phyloP scores from a whole-genome alignment of 2,113 vertebrate genomes.

The Grammomys dolichurus region DNA sequence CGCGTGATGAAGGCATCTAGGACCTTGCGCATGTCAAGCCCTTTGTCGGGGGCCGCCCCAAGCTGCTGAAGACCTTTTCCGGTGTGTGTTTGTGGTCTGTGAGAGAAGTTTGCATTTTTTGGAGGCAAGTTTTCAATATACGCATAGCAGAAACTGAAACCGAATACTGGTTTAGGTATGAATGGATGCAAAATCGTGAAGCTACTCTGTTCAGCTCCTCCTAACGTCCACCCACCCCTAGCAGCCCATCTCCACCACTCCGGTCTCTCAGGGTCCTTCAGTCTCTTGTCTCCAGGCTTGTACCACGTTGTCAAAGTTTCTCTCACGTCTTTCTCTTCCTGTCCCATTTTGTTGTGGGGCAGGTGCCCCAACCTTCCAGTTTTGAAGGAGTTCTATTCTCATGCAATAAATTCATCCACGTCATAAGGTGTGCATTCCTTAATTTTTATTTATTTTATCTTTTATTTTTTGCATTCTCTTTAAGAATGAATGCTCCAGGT shows the following conservation, averaged over 20 bases:
- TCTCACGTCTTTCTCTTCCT: background rate
- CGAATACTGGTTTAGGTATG: background rate
- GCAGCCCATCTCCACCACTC: background rate
- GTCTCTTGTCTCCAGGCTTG: background rate
- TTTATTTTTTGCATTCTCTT: conserved; percentile 22
- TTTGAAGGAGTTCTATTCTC: background rate
- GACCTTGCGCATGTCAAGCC: background rate
- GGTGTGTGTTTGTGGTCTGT: conserved; percentile 19
- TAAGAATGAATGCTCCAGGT: background rate
- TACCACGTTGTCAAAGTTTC: background rate
- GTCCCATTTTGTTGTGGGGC: background rate
- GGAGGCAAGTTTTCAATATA: background rate
- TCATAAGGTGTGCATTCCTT: background rate
- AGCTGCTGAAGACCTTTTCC: background rate
- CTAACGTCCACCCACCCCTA: background rate
- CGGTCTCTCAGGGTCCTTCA: background rate
- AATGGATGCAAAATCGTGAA: background rate
- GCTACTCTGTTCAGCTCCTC: background rate
- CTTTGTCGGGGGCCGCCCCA: background rate
- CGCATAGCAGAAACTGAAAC: background rate
- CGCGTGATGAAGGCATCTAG: background rate
- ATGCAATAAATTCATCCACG: background rate
- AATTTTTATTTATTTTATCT: background rate
- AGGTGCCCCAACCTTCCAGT: background rate
- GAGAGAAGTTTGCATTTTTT: background rate